Evolutionary conservation across 2,113 vertebrate genomes (phyloP), one percentile per base, ranked within the genome.

Genomic region (Dinomys branickii): DNA sequence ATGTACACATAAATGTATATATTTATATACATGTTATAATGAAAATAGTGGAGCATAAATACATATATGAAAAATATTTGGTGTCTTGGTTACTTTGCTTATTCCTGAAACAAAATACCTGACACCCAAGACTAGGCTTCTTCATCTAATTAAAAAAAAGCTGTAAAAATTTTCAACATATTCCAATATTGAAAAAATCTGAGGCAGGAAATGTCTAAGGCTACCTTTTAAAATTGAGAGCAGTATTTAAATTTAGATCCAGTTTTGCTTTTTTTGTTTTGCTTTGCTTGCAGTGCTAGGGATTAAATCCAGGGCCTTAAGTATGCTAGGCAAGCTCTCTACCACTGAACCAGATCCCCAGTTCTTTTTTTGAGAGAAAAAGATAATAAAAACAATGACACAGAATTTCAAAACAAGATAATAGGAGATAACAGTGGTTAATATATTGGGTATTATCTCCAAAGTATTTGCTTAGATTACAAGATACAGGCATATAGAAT

Each of bases 211-310:
- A 56, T 67, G 22, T 93, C 85, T 67, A 20, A 82, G 19, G 52
- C 30, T 95, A 63, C 26, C 65, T 90, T 95, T 97, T 81, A 85
- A 97, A 94, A 95, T 20, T 47, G 11, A 89, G n/a, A 85, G n/a
- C 59, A 90, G 44, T 93, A 81, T 95, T 94, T 94, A 92, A 81
- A 81, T 77, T 92, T 94, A 82, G 26, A 35, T 19, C 71, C 16
- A 30, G 22, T 54, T 94, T 47, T 65, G 24, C 88, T 65, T 50
- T 12, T 41, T 7, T 41, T 84, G 20, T 75, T 44, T 24, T 75
- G 20, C 24, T 75, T 44, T 75, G 38, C 28, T 75, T 75, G 71
- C n/a, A 47, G 8, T 28, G 24, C 26, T 47, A 47, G 73, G 24
- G 11, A 47, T 75, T 11, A 75, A 28, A 47, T 41, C 24, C 38